phyloP scores from a whole-genome alignment of 2,888 invertebrate genomes.

The Phytoseiulus persimilis region DNA sequence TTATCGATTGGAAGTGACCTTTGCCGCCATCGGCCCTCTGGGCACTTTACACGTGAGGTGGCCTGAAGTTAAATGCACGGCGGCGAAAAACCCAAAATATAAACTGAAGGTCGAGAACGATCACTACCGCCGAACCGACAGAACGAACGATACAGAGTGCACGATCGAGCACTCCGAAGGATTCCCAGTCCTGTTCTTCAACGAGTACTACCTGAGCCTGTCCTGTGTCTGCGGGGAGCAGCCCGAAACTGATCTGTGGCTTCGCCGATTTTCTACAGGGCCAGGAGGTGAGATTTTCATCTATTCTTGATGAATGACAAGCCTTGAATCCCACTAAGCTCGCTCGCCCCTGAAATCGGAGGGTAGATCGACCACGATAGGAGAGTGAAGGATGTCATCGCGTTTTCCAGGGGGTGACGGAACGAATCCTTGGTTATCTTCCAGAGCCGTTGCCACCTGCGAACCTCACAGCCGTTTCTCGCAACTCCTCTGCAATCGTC shows the following conservation, averaged over 20 bases:
- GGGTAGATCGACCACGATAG: no score
- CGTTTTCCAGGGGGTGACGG: no score
- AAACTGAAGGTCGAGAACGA: neutral
- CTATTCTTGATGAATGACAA: no score
- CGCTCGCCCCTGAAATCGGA: no score
- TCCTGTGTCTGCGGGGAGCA: neutral
- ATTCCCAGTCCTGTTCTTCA: neutral
- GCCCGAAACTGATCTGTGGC: neutral
- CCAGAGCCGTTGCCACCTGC: no score
- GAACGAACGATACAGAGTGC: neutral
- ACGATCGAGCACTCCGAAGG: neutral
- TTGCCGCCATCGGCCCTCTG: neutral
- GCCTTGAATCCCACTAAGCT: no score
- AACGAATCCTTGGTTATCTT: no score
- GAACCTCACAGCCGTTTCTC: no score
- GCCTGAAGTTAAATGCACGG: neutral
- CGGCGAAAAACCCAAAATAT: neutral
- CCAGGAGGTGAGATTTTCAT: neutral
- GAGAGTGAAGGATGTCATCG: no score
- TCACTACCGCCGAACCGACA: neutral
- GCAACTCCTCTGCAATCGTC: no score
- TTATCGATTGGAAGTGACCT: neutral
- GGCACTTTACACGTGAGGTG: neutral
- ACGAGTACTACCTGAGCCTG: neutral
- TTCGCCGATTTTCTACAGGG: neutral